Conservation (phyloP, 1,140 invertebrate species). For the Nilaparvata lugens region DNA sequence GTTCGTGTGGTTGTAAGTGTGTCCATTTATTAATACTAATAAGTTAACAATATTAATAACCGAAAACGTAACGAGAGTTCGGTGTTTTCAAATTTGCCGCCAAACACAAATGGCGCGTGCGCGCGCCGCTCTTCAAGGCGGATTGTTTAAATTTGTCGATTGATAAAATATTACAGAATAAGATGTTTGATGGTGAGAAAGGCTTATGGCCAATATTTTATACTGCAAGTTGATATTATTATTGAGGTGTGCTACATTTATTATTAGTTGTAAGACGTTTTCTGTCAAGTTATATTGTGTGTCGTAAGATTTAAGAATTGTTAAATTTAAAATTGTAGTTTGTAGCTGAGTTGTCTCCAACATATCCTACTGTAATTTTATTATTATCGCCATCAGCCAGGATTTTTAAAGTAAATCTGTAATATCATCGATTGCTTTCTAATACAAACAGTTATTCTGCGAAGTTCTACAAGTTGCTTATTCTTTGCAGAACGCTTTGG, state of each 20-base stretch:
- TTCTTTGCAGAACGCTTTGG: not conserved
- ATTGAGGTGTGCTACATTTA: not conserved
- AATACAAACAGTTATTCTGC: not conserved
- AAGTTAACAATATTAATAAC: not conserved
- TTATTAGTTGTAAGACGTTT: not conserved
- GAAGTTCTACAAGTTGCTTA: not conserved
- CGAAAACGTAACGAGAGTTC: not conserved
- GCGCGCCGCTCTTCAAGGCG: not conserved
- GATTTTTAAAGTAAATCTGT: not conserved
- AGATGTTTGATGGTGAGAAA: not conserved
- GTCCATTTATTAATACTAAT: not conserved
- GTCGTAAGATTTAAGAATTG: not conserved
- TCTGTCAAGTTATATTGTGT: conserved; percentile 2
- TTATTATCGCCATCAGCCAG: not conserved
- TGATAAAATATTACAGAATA: not conserved
- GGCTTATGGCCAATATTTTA: not conserved
- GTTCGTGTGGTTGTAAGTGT: not conserved
- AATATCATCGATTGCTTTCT: not conserved
- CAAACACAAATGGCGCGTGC: not conserved
- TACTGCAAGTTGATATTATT: not conserved
- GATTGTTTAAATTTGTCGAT: too few species aligned
- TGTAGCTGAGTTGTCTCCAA: conserved; percentile 1
- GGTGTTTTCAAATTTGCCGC: not conserved
- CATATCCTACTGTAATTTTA: not conserved
- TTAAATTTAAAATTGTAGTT: conserved; percentile 4